Evolutionary conservation across 2,797 vertebrate species (phyloP), one percentile per base, ranked within the genome.

Genomic region (Buphagus erythrorhynchus): DNA sequence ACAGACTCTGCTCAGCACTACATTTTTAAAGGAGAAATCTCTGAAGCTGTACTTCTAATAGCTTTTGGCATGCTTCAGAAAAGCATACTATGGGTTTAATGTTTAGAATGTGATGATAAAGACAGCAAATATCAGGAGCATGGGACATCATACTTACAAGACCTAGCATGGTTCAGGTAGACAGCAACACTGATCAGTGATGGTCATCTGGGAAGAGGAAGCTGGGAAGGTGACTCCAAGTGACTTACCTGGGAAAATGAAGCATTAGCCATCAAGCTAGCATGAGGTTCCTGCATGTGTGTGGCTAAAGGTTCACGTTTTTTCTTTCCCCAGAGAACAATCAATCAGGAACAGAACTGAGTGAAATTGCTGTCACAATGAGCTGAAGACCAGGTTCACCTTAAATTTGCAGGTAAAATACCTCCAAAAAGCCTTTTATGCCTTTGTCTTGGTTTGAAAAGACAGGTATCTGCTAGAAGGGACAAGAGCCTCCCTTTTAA

Each of bases 281-380:
- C 2, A 1, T 1, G 4, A 62, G 3, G 2, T 33, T 31, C n/a
- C 11, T 45, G 13, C 13, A 14, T 18, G 31, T 31, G 5, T 66
- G 46, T 42, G 58, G 46, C 16, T 43, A 52, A 28, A n/a, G 5
- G 19, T 11, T 58, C 3, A 11, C 2, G 5, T 18, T 68, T 72
- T 75, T 73, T 17, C 17, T 52, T 86, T n/a, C 33, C 57, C 31
- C 10, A 28, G 51, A 75, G 28, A n/a, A 11, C 3, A 74, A 49
- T n/a, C 0, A 2, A 21, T 16, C 62, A 43, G 43, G 16, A 42
- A 10, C 3, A 33, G 18, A 51, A 73, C 6, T 16, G 26, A 36
- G 36, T n/a, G 42, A 43, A 55, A 63, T 22, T 55, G 33, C 8
- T 87, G 65, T 57, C 9, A 73, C 4, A 29, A 8, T 26, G 28